These are phyloP conservation scores for Pristionchus pacificus DNA, from an alignment of 1,140 invertebrate species.

Conservation along the genomic window DNA sequence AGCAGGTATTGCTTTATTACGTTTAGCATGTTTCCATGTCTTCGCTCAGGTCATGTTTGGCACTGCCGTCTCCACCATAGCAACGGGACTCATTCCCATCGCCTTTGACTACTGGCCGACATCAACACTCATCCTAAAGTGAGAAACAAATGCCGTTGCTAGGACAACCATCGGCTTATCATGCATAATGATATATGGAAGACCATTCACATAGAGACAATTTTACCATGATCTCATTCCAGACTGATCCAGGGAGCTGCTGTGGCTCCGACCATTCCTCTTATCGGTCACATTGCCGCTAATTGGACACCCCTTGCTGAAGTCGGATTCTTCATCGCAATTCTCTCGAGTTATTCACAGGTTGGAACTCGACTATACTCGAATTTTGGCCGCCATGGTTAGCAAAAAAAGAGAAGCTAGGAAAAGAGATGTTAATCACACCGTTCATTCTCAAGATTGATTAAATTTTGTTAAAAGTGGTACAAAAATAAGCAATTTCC, in stretches of 20 bases:
- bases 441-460: too few relatives aligned
- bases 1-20: background rate
- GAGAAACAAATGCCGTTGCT: too few relatives aligned
- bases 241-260: conserved; percentile 10
- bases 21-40: background rate
- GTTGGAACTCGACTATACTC: too few relatives aligned
- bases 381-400: too few relatives aligned
- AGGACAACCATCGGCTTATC: too few relatives aligned
- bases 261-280: conserved; percentile 11
- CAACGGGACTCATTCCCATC: conserved; percentile 3
- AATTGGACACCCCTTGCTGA: conserved; percentile 9
- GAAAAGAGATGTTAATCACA: too few relatives aligned
- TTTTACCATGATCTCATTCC: too few relatives aligned
- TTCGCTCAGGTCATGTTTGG: background rate
- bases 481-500: too few relatives aligned
- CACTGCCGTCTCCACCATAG: conserved; percentile 1
- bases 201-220: too few relatives aligned
- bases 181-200: too few relatives aligned
- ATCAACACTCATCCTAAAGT: conserved; percentile 5
- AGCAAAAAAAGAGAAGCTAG: too few relatives aligned
- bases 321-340: conserved; percentile 8
- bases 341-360: conserved; percentile 12
- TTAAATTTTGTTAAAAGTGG: too few relatives aligned
- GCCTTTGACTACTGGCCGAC: background rate
- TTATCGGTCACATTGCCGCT: conserved; percentile 4